A percentile compares a stretch with the other conserved stretches of the same genome.
Conservation (phyloP, 2,797 vertebrate species). For the Harpia harpyja region DNA sequence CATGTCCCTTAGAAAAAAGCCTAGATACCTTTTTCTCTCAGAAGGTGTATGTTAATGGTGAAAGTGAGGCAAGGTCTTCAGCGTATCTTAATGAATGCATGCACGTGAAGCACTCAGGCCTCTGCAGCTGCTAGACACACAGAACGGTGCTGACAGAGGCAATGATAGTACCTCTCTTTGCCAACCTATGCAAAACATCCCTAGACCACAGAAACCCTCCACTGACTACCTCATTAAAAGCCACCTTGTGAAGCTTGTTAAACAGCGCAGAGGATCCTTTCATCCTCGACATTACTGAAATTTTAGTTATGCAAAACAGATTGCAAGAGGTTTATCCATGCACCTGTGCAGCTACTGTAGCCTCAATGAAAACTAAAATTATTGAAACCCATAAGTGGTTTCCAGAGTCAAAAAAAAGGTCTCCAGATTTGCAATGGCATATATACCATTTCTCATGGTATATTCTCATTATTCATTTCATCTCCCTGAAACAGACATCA, state of each 20-base stretch:
- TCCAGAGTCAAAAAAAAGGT: not conserved
- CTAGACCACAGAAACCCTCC: not conserved
- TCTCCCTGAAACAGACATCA: not conserved
- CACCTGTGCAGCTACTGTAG: not conserved
- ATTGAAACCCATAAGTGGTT: not conserved
- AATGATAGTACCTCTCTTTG: not conserved
- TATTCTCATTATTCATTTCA: not conserved
- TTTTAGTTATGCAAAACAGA: not conserved
- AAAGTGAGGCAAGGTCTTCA: not conserved
- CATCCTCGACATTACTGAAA: not conserved
- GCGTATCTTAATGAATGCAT: not conserved
- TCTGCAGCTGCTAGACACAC: not conserved
- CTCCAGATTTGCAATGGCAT: not conserved
- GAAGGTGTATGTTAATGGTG: not conserved
- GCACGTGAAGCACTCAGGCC: not conserved
- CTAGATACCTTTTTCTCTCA: not conserved
- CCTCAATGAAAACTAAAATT: not conserved
- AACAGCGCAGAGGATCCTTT: not conserved
- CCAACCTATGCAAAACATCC: not conserved
- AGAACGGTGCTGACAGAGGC: not conserved
- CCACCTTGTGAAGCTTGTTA: not conserved
- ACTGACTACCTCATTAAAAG: not conserved
- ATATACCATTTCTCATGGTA: not conserved
- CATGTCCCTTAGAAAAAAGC: not conserved
- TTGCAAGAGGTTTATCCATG: not conserved